These are phyloP conservation scores for Hyposoter dolosus DNA, from an alignment of 2,888 invertebrate genomes.

Conservation along the genomic window DNA sequence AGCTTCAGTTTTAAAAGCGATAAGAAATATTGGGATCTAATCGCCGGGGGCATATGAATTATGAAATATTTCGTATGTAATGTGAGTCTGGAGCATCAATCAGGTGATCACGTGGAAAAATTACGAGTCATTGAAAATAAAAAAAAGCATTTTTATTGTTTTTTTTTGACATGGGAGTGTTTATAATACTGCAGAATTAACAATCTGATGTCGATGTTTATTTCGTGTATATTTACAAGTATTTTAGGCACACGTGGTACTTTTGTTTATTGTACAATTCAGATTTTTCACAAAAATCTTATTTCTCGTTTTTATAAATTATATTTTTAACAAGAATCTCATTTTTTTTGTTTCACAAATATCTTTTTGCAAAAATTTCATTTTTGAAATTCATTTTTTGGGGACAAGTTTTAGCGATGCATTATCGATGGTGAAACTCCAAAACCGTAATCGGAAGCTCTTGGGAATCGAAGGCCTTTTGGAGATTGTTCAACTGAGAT, in stretches of 20 bases:
- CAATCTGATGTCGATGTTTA: neutral
- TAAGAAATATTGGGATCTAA: neutral
- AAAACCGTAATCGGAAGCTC: slow-evolving; percentile 63
- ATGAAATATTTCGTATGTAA: neutral
- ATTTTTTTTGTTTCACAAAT: too few relatives aligned
- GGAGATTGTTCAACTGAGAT: neutral
- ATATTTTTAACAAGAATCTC: too few relatives aligned
- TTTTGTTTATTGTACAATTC: neutral
- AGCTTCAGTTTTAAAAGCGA: neutral
- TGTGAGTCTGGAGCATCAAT: neutral
- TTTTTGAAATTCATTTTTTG: neutral
- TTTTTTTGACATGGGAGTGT: neutral
- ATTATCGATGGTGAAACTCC: slow-evolving; percentile 59
- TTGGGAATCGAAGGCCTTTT: slow-evolving; percentile 34
- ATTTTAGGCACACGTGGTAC: neutral
- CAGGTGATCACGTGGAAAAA: neutral
- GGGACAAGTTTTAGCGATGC: too few relatives aligned
- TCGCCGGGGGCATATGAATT: neutral
- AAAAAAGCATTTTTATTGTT: neutral
- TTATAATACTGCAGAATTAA: neutral
- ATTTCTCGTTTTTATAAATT: neutral
- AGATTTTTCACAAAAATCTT: neutral
- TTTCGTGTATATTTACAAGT: neutral
- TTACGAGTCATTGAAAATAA: neutral
- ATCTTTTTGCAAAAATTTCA: neutral